Evolutionary conservation across 2,797 vertebrate genomes (phyloP).

Genomic region (Channa striata): DNA sequence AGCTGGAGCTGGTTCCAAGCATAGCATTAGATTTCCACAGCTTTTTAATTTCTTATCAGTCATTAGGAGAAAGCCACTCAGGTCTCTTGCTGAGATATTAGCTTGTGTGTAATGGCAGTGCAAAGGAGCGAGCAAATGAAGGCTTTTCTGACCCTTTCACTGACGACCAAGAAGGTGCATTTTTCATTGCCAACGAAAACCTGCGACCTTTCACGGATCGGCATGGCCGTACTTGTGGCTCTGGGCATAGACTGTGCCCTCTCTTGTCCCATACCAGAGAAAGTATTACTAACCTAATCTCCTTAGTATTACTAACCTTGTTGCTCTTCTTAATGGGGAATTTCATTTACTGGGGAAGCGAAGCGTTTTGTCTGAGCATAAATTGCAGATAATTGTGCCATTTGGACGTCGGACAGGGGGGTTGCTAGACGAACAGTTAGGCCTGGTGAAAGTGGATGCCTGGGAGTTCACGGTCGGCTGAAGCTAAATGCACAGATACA

Average conservation of each 20-base stretch:
- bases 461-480: constrained; percentile 72
- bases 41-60: constrained; percentile 58
- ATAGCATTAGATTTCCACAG: constrained; percentile 47
- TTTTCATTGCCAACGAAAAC: constrained; percentile 22
- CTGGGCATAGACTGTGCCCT: constrained; percentile 16
- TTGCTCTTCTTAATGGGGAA: constrained; percentile 74
- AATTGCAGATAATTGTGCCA: constrained; percentile 79
- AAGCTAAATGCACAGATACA: constrained; percentile 45
- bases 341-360: constrained; percentile 75
- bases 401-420: constrained; percentile 64
- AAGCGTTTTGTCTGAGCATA: constrained; percentile 73
- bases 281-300: constrained; percentile 63
- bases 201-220: constrained; percentile 41
- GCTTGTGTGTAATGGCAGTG: constrained; percentile 31
- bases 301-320: constrained; percentile 27
- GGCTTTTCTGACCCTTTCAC: constrained; percentile 18
- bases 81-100: constrained; percentile 36
- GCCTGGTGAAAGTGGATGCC: constrained; percentile 72
- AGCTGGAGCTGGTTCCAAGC: constrained; percentile 59
- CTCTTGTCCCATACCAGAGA: constrained; percentile 43
- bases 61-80: constrained; percentile 43
- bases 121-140: constrained; percentile 24
- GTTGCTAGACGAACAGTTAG: constrained; percentile 58
- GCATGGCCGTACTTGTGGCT: constrained; percentile 33
- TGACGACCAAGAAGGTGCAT: neutral